These are phyloP conservation scores for Drosophila borborema DNA, from an alignment of 2,888 invertebrate species.

Conservation along the genomic window DNA sequence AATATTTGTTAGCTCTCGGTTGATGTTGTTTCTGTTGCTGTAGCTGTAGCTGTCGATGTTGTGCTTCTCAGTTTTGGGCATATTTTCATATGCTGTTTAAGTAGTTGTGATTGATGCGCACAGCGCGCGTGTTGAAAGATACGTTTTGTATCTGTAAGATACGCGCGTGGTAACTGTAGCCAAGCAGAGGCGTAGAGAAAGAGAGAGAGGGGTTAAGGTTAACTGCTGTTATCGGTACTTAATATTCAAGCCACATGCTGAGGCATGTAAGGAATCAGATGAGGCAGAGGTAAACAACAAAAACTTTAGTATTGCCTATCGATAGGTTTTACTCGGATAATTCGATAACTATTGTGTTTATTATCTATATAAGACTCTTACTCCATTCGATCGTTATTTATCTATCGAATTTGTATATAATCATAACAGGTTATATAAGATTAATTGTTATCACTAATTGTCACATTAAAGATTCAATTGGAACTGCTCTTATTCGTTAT, in stretches of 20 bases:
- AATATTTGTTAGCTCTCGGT: slow-evolving; percentile 64
- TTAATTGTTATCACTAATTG: too few relatives aligned
- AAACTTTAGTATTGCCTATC: not conserved
- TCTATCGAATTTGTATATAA: too few relatives aligned
- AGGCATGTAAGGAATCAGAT: not conserved
- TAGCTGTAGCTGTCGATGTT: slow-evolving; percentile 19
- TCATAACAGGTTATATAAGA: not conserved
- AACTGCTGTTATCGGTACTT: slow-evolving; percentile 27
- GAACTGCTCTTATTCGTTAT: too few relatives aligned
- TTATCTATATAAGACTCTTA: not conserved
- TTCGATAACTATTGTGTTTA: not conserved
- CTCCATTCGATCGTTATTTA: not conserved
- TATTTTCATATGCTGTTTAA: slow-evolving; percentile 73
- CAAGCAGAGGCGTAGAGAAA: not conserved
- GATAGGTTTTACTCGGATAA: not conserved
- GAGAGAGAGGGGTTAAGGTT: not conserved
- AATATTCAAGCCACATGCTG: slow-evolving; percentile 31
- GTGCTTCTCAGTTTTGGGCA: slow-evolving; percentile 43
- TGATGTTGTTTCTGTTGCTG: not conserved
- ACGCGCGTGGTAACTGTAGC: slow-evolving; percentile 31
- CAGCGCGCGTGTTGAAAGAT: slow-evolving; percentile 72
- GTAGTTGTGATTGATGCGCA: slow-evolving; percentile 75
- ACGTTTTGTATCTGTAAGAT: slow-evolving; percentile 72
- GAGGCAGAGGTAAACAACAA: not conserved
- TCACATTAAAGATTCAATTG: too few relatives aligned